Base-by-base conservation (phyloP, 2,113 vertebrate genomes). In the Onychostoma macrolepis region DNA sequence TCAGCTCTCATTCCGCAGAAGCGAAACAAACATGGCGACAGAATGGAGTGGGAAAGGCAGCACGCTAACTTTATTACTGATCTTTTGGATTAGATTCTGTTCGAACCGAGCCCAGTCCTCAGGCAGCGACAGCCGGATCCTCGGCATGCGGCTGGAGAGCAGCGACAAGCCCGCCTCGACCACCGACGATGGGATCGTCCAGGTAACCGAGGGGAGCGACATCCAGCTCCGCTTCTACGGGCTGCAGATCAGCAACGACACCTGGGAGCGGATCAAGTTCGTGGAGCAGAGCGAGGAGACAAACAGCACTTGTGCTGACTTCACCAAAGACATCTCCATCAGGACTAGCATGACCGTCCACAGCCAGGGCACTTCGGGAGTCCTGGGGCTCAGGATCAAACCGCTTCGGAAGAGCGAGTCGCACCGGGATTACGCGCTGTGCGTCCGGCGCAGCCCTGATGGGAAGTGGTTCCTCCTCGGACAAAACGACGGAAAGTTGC, bases 191-290 rank as follows among this genome's bases (percentile, higher is more conserved):
- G 96, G 96, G 36, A 93, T 94, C 77, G 96, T 99, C 86, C 96
- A 95, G 87, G 97, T 99, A 78, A 96, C 96, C 48, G 98, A 99
- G 87, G 96, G 94, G 58, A 97, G 96, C 94, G 82, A 93, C 43
- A 94, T 96, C 86, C 24, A 90, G 89, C 93, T 99, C 75, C 94
- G 97, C 87, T 94, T 99, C 89, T 99, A 97, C 89, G 98, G 98
- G 78, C 91, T 96, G 79, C 91, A 94, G 30, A 86, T 99, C 91
- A 92, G 91, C 21, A 88, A 93, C 0, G 82, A 92, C 85, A 94
- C 92, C 87, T 93, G 90, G 24, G 74, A 92, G 2, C 91, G 95
- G 28, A 92, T 99, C 89, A 92, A 92, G 21, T 99, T 99, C 91
- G 93, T 93, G 11, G 94, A 95, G 41, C 91, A 92, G 21, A 88